phyloP scores from a whole-genome alignment of 2,113 vertebrate genomes.

The Lampris incognitus region DNA sequence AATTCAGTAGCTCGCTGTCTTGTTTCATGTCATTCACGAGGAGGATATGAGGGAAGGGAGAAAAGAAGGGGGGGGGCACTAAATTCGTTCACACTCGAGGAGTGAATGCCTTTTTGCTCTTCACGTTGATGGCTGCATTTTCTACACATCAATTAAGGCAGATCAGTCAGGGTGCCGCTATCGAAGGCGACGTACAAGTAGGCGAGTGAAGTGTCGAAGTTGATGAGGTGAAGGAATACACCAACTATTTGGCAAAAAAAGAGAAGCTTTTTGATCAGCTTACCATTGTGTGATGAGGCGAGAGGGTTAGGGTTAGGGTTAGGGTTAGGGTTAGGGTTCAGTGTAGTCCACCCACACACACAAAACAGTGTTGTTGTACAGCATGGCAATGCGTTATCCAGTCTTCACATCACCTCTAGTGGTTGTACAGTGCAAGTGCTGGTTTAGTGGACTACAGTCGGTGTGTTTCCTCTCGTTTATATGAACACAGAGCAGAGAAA shows the following conservation, averaged over 20 bases:
- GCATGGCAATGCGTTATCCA: neutral
- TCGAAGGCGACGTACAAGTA: constrained; percentile 1
- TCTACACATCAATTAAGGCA: too few species aligned
- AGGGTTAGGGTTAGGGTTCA: too few species aligned
- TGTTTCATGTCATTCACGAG: constrained; percentile 45
- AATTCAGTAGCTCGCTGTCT: constrained; percentile 64
- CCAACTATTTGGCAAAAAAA: neutral
- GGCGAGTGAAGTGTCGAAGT: too few species aligned
- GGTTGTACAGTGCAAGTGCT: constrained; percentile 1
- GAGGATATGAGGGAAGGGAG: constrained; percentile 28
- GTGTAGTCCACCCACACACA: neutral
- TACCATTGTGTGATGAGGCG: neutral
- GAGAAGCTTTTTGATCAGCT: constrained; percentile 18
- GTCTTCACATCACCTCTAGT: constrained; percentile 50
- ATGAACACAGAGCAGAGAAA: too few species aligned
- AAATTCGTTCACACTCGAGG: constrained; percentile 20
- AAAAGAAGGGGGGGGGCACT: constrained; percentile 9
- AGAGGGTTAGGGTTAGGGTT: too few species aligned
- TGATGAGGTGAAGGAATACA: neutral
- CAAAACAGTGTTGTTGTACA: neutral
- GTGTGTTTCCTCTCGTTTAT: too few species aligned
- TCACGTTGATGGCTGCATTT: neutral
- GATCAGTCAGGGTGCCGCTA: neutral
- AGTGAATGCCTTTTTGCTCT: neutral
- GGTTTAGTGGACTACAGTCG: neutral